Base-by-base conservation (phyloP, 2,113 vertebrate genomes). In the Phasianus colchicus region DNA sequence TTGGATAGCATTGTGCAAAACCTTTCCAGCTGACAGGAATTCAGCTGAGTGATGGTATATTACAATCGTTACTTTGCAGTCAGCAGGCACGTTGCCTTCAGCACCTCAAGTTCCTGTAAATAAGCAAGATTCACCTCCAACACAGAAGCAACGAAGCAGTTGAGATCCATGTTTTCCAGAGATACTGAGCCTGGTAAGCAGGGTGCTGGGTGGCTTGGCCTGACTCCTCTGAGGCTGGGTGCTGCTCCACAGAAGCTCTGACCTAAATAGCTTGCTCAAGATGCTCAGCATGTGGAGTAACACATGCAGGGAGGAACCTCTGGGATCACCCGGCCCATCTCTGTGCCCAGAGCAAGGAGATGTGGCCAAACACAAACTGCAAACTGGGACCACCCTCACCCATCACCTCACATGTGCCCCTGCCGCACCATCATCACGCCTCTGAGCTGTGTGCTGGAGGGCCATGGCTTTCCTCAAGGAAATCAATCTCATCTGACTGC, bases 341-440 rank as follows among this genome's bases (percentile, higher is more conserved):
- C n/a, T 15, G 2, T 43, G 77, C 71, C 40, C 69, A 34, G 48
- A 64, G 38, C 65, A 90, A 45, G 30, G 58, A 61, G 45, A 55
- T 10, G 24, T 32, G 25, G 25, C 6, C 14, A 76, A 81, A 52
- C n/a, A 30, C 0, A 29, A 89, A 40, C 47, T 40, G 42, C 0
- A 3, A 83, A 34, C 47, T 38, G 67, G 92, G 75, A 76, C 9
- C 1, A 1, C 30, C 4, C n/a, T 61, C 1, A 11, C 9, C 50
- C 55, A 8, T 58, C 22, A n/a, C 55, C 50, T 25, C 3, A 36
- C 16, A 2, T 34, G 21, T 19, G 42, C 65, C 85, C 34, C 54
- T 0, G 1, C 1, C 3, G 29, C 2, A 52, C 43, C 66, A 40
- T 0, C 1, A 47, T 9, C 58, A 30, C 11, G 36, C 60, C 60